A percentile compares a stretch with the other conserved stretches of the same genome.
These are phyloP conservation scores for Timandra comae DNA, from an alignment of 2,888 invertebrate genomes.

Conservation along the genomic window DNA sequence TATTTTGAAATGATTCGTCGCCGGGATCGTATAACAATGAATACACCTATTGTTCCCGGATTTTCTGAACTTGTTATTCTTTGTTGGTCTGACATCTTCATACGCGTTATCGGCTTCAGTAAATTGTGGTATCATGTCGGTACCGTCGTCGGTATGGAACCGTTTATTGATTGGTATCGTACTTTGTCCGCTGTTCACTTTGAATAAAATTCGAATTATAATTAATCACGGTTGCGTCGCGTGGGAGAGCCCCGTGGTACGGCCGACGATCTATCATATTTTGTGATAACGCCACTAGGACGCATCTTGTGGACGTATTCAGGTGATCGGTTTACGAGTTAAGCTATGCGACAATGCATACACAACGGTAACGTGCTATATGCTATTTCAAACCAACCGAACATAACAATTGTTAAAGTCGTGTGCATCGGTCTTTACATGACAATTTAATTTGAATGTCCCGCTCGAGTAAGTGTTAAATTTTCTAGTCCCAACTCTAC, in stretches of 20 bases:
- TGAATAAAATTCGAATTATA: conserved; percentile 78
- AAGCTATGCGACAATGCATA: conserved; percentile 50
- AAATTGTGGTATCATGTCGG: conserved; percentile 73
- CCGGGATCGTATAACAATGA: conserved; percentile 45
- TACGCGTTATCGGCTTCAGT: conserved; percentile 65
- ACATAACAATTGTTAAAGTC: conserved; percentile 25
- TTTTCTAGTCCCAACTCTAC: conserved; percentile 38
- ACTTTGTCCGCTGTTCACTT: conserved; percentile 75
- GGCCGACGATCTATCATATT: conserved; percentile 74
- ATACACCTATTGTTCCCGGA: conserved; percentile 60
- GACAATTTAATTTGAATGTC: conserved; percentile 22
- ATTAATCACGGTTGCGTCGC: conserved; percentile 71
- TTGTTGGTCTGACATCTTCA: conserved; percentile 68
- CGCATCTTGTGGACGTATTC: conserved; percentile 67
- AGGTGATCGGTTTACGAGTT: conserved; percentile 53
- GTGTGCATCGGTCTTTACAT: conserved; percentile 22
- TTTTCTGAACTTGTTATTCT: conserved; percentile 52
- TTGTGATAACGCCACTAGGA: conserved; percentile 73
- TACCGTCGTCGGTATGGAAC: conserved; percentile 73
- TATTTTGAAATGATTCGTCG: conserved; percentile 23
- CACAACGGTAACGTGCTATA: conserved; percentile 35
- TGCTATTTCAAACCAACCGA: conserved; percentile 33
- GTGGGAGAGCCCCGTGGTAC: conserved; percentile 71
- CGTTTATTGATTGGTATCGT: conserved; percentile 77
- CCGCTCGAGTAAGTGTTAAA: conserved; percentile 33